These are phyloP conservation scores for Brenthis ino DNA, from an alignment of 2,888 invertebrate species.

Conservation along the genomic window DNA sequence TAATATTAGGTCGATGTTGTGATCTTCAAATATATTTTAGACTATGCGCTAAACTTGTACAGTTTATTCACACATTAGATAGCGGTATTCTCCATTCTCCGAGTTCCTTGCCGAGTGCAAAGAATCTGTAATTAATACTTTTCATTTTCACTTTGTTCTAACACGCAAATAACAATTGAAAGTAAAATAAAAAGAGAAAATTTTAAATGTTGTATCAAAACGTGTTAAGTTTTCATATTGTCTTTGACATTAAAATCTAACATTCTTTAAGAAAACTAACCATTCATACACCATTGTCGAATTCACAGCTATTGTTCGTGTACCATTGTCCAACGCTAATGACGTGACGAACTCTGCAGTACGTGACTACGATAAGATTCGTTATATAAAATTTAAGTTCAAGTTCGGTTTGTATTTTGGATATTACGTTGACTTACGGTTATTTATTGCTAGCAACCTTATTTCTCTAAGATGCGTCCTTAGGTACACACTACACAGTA, in stretches of 20 bases:
- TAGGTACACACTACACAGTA: too few species aligned
- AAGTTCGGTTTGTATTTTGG: constrained; percentile 15
- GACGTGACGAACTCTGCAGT: constrained; percentile 14
- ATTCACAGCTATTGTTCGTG: constrained; percentile 30
- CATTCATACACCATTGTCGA: constrained; percentile 18
- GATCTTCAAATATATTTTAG: too few species aligned
- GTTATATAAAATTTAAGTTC: constrained; percentile 27
- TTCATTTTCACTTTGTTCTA: background rate
- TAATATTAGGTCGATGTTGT: too few species aligned
- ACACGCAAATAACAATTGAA: background rate
- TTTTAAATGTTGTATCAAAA: background rate
- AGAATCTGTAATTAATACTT: too few species aligned
- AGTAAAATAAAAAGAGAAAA: background rate
- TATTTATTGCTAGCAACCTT: background rate
- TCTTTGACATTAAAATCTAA: too few species aligned
- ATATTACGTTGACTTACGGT: background rate
- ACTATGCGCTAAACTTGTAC: too few species aligned
- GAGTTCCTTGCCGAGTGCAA: too few species aligned
- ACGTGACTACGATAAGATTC: constrained; percentile 11
- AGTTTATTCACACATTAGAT: too few species aligned
- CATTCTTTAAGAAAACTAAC: background rate
- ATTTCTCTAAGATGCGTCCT: too few species aligned
- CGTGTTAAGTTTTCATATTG: background rate
- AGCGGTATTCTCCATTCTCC: too few species aligned
- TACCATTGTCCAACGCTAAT: constrained; percentile 29